Evolutionary conservation across 2,113 vertebrate genomes (phyloP), one percentile per base, ranked within the genome.

Genomic region (Stercorarius parasiticus): DNA sequence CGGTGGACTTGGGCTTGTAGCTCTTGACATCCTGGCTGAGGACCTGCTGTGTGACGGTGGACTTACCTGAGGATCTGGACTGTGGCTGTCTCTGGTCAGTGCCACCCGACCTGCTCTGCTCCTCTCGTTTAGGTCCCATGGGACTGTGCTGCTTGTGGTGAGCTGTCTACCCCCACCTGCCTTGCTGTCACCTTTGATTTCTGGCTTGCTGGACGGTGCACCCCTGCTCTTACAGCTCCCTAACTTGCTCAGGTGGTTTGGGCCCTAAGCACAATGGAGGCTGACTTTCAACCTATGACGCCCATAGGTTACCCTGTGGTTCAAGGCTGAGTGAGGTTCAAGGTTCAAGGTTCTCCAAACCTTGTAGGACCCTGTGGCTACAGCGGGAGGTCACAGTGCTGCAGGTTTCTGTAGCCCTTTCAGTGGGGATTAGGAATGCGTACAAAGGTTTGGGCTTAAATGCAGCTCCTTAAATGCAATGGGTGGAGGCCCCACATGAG

Each of bases 401-500:
- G 43, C 6, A 22, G 56, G 13, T 8, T 52, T 45, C 78, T 78
- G 16, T 22, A 78, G 87, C 20, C 25, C n/a, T 27, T 62, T 23
- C 20, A 6, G 17, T 8, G 38, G 27, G 7, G 18, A 11, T 18
- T 30, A 55, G 61, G 45, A 59, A 26, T 8, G 32, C 16, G 15
- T 4, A 10, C 20, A 30, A 52, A 74, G 34, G 9, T 15, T 58
- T 53, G 53, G n/a, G 6, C 11, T 88, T 14, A 4, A 61, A 22
- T 15, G 5, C 34, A 78, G 22, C 56, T 86, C 59, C 50, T 40
- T 45, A 69, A 69, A 12, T 42, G n/a, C 65, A 3, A 10, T 38
- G 94, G 86, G 89, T 82, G 94, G 95, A 93, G 89, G 61, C 42
- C 14, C 13, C 43, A 15, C 43, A n/a, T 5, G 80, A 84, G 40